phyloP scores from a whole-genome alignment of 2,888 invertebrate genomes.

The Trachelus iudaicus region DNA sequence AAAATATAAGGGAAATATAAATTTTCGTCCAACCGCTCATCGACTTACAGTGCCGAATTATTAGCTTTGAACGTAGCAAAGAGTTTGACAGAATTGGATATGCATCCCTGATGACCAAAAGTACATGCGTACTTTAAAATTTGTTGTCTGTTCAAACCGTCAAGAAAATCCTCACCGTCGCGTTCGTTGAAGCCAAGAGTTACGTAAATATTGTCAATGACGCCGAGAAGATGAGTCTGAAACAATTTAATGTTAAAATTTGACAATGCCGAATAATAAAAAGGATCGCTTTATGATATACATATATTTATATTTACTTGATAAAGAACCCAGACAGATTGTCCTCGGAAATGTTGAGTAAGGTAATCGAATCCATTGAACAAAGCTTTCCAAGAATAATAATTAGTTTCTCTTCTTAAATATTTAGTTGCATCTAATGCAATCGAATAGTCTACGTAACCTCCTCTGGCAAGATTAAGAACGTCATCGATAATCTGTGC shows the following conservation, averaged over 20 bases:
- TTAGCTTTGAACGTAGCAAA: conserved; percentile 64
- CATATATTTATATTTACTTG: too few relatives aligned
- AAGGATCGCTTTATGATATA: too few relatives aligned
- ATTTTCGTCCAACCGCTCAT: too few relatives aligned
- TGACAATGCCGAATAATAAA: too few relatives aligned
- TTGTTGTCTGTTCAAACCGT: conserved; percentile 60
- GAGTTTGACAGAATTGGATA: conserved; percentile 59
- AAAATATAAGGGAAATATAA: not conserved
- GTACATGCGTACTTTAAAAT: conserved; percentile 72
- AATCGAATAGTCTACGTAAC: conserved; percentile 70
- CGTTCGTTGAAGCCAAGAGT: conserved; percentile 69
- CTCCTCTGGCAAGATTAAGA: conserved; percentile 79
- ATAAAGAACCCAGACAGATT: not conserved
- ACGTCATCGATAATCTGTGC: conserved; percentile 87
- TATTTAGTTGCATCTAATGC: conserved; percentile 77
- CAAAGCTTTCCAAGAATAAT: conserved; percentile 79
- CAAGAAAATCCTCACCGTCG: conserved; percentile 68
- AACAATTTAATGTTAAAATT: conserved; percentile 27
- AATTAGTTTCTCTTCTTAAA: conserved; percentile 75
- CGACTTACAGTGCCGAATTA: conserved; percentile 22
- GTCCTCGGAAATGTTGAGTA: conserved; percentile 44
- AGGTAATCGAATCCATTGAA: conserved; percentile 65
- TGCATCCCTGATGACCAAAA: conserved; percentile 69
- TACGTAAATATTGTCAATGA: conserved; percentile 66
- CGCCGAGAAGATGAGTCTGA: conserved; percentile 63